phyloP scores from a whole-genome alignment of 2,113 vertebrate species.

The Argyrosomus japonicus region DNA sequence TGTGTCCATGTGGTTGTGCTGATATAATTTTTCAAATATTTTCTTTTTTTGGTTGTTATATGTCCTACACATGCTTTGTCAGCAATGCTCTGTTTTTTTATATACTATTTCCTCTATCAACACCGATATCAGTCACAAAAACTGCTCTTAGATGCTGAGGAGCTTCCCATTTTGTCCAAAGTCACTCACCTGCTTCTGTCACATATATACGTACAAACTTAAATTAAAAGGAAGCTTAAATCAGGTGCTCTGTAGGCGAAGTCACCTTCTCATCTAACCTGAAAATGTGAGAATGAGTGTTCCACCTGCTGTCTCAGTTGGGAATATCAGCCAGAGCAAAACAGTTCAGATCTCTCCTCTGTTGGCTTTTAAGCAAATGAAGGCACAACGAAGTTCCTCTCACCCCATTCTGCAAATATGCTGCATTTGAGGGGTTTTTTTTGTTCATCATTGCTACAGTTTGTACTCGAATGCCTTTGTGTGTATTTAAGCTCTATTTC shows the following conservation, averaged over 20 bases:
- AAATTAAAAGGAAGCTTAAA: slow-evolving; percentile 37
- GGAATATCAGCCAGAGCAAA: slow-evolving; percentile 31
- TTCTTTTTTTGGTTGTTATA: background rate
- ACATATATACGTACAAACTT: background rate
- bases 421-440: slow-evolving; percentile 26
- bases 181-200: slow-evolving; percentile 7
- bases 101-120: background rate
- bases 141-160: background rate
- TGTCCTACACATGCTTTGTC: background rate
- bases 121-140: background rate
- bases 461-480: slow-evolving; percentile 10
- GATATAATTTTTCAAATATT: background rate
- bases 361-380: slow-evolving; percentile 34
- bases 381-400: slow-evolving; percentile 20
- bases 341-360: slow-evolving; percentile 42
- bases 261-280: slow-evolving; percentile 37
- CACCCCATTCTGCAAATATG: background rate
- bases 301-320: slow-evolving; percentile 21
- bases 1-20: slow-evolving; percentile 4
- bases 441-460: slow-evolving; percentile 17
- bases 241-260: slow-evolving; percentile 22
- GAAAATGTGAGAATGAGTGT: slow-evolving; percentile 50
- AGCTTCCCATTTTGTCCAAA: slow-evolving; percentile 2
- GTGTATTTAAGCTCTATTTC: slow-evolving; percentile 35
- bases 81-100: background rate